Evolutionary conservation across 2,888 invertebrate genomes (phyloP).

Genomic region (Mesochorus sp.): DNA sequence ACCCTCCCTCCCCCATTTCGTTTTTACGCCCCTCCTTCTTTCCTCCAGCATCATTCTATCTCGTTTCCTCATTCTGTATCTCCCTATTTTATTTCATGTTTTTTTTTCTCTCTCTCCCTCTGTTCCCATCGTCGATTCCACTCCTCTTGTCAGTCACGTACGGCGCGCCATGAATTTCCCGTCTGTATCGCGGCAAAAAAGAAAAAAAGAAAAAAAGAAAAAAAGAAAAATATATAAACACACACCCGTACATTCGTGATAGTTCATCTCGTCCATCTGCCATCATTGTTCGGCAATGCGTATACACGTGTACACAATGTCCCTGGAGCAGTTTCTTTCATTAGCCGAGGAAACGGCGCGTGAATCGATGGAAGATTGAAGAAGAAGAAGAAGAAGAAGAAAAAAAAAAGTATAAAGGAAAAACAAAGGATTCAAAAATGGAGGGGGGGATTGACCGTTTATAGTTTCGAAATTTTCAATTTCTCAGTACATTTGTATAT

Average conservation of each 20-base stretch:
- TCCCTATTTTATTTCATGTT: background rate
- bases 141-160: slow-evolving; percentile 43
- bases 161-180: slow-evolving; percentile 43
- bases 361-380: slow-evolving; percentile 33
- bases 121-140: background rate
- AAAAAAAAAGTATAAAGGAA: too few species aligned
- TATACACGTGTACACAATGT: slow-evolving; percentile 35
- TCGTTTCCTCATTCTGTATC: slow-evolving; percentile 47
- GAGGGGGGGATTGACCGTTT: slow-evolving; percentile 45
- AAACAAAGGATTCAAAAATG: slow-evolving; percentile 21
- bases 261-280: slow-evolving; percentile 39
- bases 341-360: slow-evolving; percentile 50
- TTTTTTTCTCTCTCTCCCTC: background rate
- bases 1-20: background rate
- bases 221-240: too few species aligned
- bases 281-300: slow-evolving; percentile 47
- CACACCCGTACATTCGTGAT: slow-evolving; percentile 51
- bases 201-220: too few species aligned
- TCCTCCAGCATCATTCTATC: slow-evolving; percentile 15
- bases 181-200: slow-evolving; percentile 48
- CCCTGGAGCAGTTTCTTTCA: slow-evolving; percentile 54
- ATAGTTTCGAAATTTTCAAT: too few species aligned
- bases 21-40: background rate
- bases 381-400: background rate
- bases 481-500: too few species aligned